Conservation (phyloP, 2,888 invertebrate genomes). For the Cacoxenus indagator region DNA sequence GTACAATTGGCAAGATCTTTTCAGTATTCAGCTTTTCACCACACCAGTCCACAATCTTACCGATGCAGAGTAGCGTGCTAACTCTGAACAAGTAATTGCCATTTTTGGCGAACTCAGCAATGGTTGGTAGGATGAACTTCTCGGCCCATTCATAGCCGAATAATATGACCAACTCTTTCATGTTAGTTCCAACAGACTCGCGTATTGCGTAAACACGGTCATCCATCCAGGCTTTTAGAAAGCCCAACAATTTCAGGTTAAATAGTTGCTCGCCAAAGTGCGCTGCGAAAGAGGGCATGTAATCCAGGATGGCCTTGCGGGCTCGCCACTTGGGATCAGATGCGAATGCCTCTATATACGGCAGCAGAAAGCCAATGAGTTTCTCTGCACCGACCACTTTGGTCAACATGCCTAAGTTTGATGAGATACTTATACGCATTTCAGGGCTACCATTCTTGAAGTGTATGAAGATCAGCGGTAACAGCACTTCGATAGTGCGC, state of each 20-base stretch:
- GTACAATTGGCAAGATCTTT: constrained; percentile 65
- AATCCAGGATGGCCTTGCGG: neutral
- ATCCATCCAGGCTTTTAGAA: neutral
- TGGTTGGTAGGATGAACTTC: neutral
- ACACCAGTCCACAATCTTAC: neutral
- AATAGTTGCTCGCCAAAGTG: neutral
- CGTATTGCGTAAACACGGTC: neutral
- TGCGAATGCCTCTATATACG: neutral
- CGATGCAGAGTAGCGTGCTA: neutral
- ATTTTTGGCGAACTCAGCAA: neutral
- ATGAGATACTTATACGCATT: neutral
- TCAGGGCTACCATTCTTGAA: neutral
- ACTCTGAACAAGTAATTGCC: neutral
- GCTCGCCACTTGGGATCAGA: neutral
- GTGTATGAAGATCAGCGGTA: neutral
- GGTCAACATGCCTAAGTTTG: neutral
- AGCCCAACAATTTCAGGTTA: neutral
- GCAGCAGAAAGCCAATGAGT: neutral
- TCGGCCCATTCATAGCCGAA: neutral
- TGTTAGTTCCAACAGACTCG: neutral
- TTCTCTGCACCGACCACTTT: neutral
- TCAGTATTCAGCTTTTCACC: neutral
- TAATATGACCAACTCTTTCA: neutral
- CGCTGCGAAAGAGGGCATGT: neutral
- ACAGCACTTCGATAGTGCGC: neutral